Evolutionary conservation across 2,797 vertebrate species (phyloP).

Genomic region (Sorex maritimensis): DNA sequence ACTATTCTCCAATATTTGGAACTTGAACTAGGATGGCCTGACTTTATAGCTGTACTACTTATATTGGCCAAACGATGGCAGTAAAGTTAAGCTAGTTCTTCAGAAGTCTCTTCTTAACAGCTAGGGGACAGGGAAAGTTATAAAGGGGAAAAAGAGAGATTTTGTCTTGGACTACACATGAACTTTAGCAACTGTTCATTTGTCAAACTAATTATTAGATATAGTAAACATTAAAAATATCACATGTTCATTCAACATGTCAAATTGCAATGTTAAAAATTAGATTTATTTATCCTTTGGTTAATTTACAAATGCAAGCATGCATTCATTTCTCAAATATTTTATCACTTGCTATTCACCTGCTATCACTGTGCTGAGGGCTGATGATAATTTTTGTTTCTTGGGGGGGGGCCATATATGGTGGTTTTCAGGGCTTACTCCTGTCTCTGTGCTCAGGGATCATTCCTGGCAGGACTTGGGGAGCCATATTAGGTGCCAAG

Average conservation of each 20-base stretch:
- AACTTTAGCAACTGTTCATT: constrained; percentile 8
- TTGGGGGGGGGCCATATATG: no score
- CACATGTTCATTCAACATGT: not conserved
- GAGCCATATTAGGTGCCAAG: no score
- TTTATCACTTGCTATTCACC: not conserved
- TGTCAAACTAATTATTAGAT: constrained; percentile 48
- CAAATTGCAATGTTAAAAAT: constrained; percentile 5
- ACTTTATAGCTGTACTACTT: constrained; percentile 1
- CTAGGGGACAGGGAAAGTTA: not conserved
- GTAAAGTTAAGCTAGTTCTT: constrained; percentile 70
- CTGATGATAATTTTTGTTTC: not conserved
- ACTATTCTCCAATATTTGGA: not conserved
- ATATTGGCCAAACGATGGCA: constrained; percentile 83
- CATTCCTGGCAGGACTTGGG: no score
- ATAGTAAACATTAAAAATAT: constrained; percentile 18
- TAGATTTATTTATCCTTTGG: not conserved
- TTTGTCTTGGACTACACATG: not conserved
- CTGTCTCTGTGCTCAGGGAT: no score
- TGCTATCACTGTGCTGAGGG: not conserved
- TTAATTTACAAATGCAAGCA: constrained; percentile 51
- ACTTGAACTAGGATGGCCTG: not conserved
- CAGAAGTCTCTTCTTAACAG: not conserved
- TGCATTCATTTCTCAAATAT: constrained; percentile 32
- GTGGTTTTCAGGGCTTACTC: no score
- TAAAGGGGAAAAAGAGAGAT: not conserved